Conservation (phyloP, 2,113 vertebrate genomes). For the Scophthalmus maximus region DNA sequence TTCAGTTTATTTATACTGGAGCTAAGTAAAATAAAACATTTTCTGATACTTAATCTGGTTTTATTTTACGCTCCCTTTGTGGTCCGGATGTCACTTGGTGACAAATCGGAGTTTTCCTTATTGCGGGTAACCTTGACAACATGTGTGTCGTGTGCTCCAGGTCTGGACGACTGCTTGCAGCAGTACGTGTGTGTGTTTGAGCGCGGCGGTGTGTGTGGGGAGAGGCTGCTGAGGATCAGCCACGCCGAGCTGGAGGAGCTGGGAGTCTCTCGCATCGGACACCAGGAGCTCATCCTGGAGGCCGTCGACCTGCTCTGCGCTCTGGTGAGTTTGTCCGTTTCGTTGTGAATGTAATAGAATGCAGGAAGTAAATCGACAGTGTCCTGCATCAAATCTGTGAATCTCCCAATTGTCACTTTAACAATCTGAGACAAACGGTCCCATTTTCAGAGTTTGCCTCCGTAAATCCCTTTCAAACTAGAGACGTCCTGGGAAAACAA, state of each 20-base stretch:
- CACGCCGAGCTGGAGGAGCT: slow-evolving; percentile 97
- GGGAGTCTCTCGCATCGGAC: slow-evolving; percentile 95
- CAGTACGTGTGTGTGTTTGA: slow-evolving; percentile 98
- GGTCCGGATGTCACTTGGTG: too few species aligned
- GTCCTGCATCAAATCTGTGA: background rate
- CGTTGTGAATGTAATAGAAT: background rate
- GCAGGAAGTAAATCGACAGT: slow-evolving; percentile 5
- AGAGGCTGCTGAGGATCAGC: slow-evolving; percentile 94
- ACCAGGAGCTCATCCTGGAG: slow-evolving; percentile 97
- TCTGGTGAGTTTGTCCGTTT: slow-evolving; percentile 84
- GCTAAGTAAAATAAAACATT: too few species aligned
- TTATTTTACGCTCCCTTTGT: too few species aligned
- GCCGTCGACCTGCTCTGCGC: slow-evolving; percentile 96
- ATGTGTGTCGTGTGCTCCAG: slow-evolving; percentile 78
- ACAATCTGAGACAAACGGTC: background rate
- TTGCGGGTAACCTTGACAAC: background rate
- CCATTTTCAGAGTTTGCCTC: too few species aligned
- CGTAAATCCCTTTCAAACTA: too few species aligned
- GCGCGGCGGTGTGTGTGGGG: slow-evolving; percentile 93
- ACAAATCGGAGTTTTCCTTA: too few species aligned
- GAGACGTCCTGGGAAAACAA: too few species aligned
- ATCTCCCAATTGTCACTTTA: background rate
- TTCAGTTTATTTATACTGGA: too few species aligned
- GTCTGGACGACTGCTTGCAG: slow-evolving; percentile 96
- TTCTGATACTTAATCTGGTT: too few species aligned